phyloP scores from a whole-genome alignment of 2,797 vertebrate species.

The Cossypha caffra region DNA sequence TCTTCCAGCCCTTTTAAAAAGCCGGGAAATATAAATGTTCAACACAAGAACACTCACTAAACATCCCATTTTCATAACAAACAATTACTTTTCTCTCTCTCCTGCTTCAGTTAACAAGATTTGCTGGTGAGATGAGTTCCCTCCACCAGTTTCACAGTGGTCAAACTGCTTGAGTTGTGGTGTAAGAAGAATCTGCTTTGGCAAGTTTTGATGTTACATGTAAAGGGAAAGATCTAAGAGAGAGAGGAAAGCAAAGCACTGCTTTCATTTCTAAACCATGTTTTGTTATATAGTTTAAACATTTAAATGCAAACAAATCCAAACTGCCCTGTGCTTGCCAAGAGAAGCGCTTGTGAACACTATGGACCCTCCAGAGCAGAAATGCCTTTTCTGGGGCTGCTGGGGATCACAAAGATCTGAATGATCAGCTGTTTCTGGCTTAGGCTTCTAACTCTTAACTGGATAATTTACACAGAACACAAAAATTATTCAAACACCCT shows the following conservation, averaged over 20 bases:
- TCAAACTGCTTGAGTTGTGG: background rate
- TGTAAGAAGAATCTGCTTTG: background rate
- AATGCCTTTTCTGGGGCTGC: background rate
- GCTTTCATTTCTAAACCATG: background rate
- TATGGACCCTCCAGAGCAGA: background rate
- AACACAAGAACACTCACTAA: background rate
- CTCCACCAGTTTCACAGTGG: background rate
- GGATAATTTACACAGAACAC: background rate
- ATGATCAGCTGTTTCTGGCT: background rate
- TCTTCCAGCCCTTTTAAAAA: background rate
- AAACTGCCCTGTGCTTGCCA: background rate
- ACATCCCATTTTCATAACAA: background rate
- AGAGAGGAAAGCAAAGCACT: background rate
- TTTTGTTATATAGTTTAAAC: background rate
- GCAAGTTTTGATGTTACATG: background rate
- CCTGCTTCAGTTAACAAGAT: background rate
- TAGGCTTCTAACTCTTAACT: background rate
- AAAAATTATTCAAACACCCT: background rate
- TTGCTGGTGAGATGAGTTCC: background rate
- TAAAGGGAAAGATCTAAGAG: background rate
- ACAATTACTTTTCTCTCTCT: background rate
- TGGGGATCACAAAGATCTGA: background rate
- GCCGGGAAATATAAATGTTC: background rate
- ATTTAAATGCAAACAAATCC: background rate
- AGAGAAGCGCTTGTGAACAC: background rate